phyloP scores from a whole-genome alignment of 2,888 invertebrate species.

The Lochmaea crataegi region DNA sequence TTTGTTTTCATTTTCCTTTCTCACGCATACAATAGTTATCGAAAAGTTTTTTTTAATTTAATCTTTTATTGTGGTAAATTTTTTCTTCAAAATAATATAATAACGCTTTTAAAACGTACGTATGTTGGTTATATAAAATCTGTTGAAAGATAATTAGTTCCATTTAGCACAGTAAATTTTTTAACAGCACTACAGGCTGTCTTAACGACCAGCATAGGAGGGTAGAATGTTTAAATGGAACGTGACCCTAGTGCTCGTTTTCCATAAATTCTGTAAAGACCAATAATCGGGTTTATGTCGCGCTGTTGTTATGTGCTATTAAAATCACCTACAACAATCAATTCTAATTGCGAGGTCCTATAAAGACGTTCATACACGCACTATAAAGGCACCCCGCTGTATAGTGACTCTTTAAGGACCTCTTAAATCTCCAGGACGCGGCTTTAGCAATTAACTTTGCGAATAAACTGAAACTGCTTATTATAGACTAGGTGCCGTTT shows the following conservation, averaged over 20 bases:
- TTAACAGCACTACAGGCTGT: constrained; percentile 9
- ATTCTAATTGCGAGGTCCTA: constrained; percentile 64
- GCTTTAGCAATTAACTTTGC: constrained; percentile 60
- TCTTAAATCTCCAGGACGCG: constrained; percentile 59
- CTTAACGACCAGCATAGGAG: constrained; percentile 3
- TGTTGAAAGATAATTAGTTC: constrained; percentile 30
- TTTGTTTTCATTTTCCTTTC: neutral
- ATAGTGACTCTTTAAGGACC: constrained; percentile 60
- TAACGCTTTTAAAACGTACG: too few relatives aligned
- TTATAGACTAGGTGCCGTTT: constrained; percentile 33
- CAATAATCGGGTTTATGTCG: constrained; percentile 63
- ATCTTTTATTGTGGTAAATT: too few relatives aligned
- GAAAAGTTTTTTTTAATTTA: neutral
- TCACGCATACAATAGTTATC: neutral
- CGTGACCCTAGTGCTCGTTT: constrained; percentile 43
- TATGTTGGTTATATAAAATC: neutral
- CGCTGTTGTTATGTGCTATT: constrained; percentile 61
- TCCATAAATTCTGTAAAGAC: constrained; percentile 58
- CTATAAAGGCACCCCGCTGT: constrained; percentile 61
- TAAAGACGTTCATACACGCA: constrained; percentile 60
- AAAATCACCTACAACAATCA: constrained; percentile 65
- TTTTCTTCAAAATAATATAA: too few relatives aligned
- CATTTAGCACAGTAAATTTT: constrained; percentile 32
- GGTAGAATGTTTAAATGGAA: constrained; percentile 32
- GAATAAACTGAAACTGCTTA: constrained; percentile 57